Evolutionary conservation across 2,113 vertebrate species (phyloP), one percentile per base, ranked within the genome.

Genomic region (Hemiscyllium ocellatum): DNA sequence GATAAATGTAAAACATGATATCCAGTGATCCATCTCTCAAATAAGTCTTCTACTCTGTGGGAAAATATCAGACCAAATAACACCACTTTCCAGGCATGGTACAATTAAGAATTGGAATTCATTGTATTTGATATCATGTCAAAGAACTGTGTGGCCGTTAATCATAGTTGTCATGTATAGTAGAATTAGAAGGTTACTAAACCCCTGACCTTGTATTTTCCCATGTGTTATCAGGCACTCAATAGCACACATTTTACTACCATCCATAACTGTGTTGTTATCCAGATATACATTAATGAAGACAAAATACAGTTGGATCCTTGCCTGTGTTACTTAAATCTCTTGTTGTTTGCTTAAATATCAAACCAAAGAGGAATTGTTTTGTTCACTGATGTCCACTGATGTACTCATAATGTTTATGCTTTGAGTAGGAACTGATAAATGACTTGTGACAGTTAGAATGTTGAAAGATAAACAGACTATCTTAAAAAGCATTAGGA

Each of bases 361-460:
- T 94, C n/a, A 94, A 94, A 94, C n/a, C n/a, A 69, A 65, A 94
- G 65, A 69, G 65, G 20, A 42, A 66, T 69, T 69, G n/a, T 94
- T n/a, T 42, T 42, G 33, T n/a, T 13, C 13, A 20, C 61, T 94
- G 56, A 42, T 42, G 56, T 37, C 47, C 83, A 50, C 42, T 24
- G 83, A 29, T 89, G 50, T 56, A 89, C 91, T 94, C 17, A 19
- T 69, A 69, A 68, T 69, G n/a, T 94, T 42, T 94, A 93, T 26
- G 33, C 17, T 42, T 68, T 19, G 4, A 42, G 68, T 8, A 66
- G 65, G 19, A 90, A 93, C 15, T 37, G 90, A 69, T 94, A 69
- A 65, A 47, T 94, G 33, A 19, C 52, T 19, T 68, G 65, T 94
- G 33, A 94, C 56, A 94, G 91, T 42, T 68, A 5, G 33, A 68